Percentiles rank a stretch among this genome's conserved stretches.
Evolutionary conservation across 2,888 invertebrate genomes (phyloP).

Genomic region (Acanthopleura granulata): DNA sequence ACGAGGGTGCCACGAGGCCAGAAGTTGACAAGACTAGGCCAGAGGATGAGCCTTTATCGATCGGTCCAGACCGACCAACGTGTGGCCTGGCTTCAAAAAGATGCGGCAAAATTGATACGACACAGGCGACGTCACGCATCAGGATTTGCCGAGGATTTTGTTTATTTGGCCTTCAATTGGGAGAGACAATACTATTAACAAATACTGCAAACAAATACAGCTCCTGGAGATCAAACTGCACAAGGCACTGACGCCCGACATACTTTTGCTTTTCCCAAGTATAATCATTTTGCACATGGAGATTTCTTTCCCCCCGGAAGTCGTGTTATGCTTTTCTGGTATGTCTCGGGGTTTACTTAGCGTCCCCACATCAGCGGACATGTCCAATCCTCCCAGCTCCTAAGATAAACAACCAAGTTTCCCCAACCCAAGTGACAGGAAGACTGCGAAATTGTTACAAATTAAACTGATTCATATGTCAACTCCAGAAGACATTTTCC

Average conservation of each 20-base stretch:
- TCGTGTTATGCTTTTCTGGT: not conserved
- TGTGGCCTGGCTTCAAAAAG: slow-evolving; percentile 8
- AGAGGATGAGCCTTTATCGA: slow-evolving; percentile 5
- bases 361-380: slow-evolving; percentile 6
- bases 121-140: slow-evolving; percentile 16
- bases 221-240: slow-evolving; percentile 15
- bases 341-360: not conserved
- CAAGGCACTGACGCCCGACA: slow-evolving; percentile 19
- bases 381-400: not conserved
- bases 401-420: not conserved
- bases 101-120: slow-evolving; percentile 12
- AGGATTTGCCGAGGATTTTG: slow-evolving; percentile 15
- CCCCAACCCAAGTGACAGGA: slow-evolving; percentile 1
- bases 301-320: slow-evolving; percentile 7
- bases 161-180: slow-evolving; percentile 19
- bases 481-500: not conserved
- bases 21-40: slow-evolving; percentile 2
- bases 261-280: slow-evolving; percentile 18
- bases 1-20: not conserved
- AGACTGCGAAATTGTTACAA: slow-evolving; percentile 12
- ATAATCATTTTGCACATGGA: slow-evolving; percentile 11
- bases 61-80: not conserved
- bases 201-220: slow-evolving; percentile 20
- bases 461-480: not conserved
- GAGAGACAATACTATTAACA: slow-evolving; percentile 19